A percentile compares a stretch with the other conserved stretches of the same genome.
phyloP scores from a whole-genome alignment of 2,797 vertebrate genomes.

The Cynopterus sphinx region DNA sequence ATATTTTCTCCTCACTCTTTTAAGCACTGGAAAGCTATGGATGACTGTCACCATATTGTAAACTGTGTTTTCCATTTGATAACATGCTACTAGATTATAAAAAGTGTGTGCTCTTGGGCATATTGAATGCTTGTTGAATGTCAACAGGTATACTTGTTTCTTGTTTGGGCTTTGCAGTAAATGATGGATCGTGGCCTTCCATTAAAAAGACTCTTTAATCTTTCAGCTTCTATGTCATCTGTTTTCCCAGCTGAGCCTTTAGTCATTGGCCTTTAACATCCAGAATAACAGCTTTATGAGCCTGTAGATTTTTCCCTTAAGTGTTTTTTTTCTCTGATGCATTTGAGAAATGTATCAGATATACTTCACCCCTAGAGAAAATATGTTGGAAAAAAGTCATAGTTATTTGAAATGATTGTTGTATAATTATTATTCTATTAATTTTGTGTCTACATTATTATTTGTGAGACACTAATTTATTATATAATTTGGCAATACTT shows the following conservation, averaged over 20 bases:
- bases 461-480: background rate
- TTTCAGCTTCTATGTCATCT: background rate
- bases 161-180: background rate
- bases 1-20: conserved; percentile 57
- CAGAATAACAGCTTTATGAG: background rate
- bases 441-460: background rate
- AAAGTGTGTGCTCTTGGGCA: background rate
- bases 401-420: background rate
- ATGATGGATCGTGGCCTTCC: background rate
- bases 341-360: conserved; percentile 3
- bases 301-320: background rate
- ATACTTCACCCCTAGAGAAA: background rate
- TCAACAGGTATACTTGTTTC: conserved; percentile 34
- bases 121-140: background rate
- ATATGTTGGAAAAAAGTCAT: background rate
- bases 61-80: conserved; percentile 61
- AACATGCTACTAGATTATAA: conserved; percentile 55
- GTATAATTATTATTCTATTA: background rate
- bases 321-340: background rate
- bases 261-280: conserved; percentile 25
- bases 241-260: conserved; percentile 13
- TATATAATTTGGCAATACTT: background rate
- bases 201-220: background rate
- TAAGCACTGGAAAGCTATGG: conserved; percentile 25
- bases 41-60: background rate